Evolutionary conservation across 2,113 vertebrate genomes (phyloP), one percentile per base, ranked within the genome.

Genomic region (Opisthocomus hoazin): DNA sequence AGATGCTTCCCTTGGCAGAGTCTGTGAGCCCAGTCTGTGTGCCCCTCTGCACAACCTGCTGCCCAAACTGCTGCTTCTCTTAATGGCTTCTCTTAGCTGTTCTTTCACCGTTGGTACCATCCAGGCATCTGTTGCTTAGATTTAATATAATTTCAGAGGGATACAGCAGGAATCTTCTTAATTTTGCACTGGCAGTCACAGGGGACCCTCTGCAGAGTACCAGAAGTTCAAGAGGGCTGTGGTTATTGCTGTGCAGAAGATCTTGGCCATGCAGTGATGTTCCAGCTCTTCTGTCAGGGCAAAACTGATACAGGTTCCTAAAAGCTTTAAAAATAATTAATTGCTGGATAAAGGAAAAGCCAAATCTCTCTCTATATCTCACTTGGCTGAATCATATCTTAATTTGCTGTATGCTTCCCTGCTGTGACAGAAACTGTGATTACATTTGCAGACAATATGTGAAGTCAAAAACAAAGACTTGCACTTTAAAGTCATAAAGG

Each of bases 361-460:
- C 84, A 60, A 89, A 26, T 23, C 23, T 90, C 48, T 81, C 37
- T 22, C 19, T 66, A 3, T 78, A 46, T 80, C 75, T 82, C 75
- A 53, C 54, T 85, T 61, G 63, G 36, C 63, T 85, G 71, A 94
- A 92, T 69, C 75, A 18, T 91, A 60, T 95, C 83, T 93, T 60
- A 76, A 89, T 92, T 61, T 92, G 78, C 90, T 95, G 70, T 78
- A 65, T 77, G 41, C 68, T 95, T 86, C 70, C 88, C 86, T 80
- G 61, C 83, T 95, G 90, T 53, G 86, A 91, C 83, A 88, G 63
- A 74, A 96, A 53, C 80, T 92, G 68, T 96, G 92, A 90, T 83
- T 93, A 85, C 57, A 93, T 90, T 83, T 93, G 64, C 76, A 90
- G 82, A 36, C 85, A 92, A 58, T 46, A 56, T 3, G 2, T 36